A percentile compares a stretch with the other conserved stretches of the same genome.
phyloP scores from a whole-genome alignment of 2,797 vertebrate genomes.

The Tenualosa thibaudeaui region DNA sequence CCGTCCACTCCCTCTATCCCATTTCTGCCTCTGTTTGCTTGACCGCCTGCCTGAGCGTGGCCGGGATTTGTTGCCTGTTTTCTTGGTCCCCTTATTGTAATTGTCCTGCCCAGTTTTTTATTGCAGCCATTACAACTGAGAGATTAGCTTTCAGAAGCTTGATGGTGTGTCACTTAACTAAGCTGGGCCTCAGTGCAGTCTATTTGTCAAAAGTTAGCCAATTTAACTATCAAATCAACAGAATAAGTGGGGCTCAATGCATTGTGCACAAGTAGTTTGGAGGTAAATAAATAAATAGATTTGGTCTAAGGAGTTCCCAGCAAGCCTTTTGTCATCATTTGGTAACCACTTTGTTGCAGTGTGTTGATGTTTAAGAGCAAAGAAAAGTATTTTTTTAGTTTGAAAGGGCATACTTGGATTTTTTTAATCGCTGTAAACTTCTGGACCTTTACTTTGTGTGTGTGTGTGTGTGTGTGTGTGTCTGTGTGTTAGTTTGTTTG shows the following conservation, averaged over 20 bases:
- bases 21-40: conserved; percentile 85
- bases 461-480: neutral
- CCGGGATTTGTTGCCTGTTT: conserved; percentile 89
- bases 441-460: neutral
- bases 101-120: conserved; percentile 83
- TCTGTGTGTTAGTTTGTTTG: neutral
- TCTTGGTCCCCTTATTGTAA: conserved; percentile 84
- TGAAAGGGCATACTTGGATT: conserved; percentile 15
- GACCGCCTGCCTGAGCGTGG: conserved; percentile 81
- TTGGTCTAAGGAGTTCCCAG: conserved; percentile 58
- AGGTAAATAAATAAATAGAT: conserved; percentile 42
- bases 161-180: conserved; percentile 79
- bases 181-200: conserved; percentile 48
- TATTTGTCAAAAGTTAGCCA: conserved; percentile 54
- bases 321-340: conserved; percentile 65
- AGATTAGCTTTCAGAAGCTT: conserved; percentile 81
- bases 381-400: conserved; percentile 16
- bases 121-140: conserved; percentile 87
- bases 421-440: conserved; percentile 7
- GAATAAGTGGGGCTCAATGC: conserved; percentile 64
- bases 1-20: conserved; percentile 75
- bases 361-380: conserved; percentile 18
- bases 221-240: conserved; percentile 76
- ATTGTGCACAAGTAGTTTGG: conserved; percentile 34
- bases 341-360: conserved; percentile 33